Base-by-base conservation (phyloP, 2,113 vertebrate genomes). In the Calidris pygmaea region DNA sequence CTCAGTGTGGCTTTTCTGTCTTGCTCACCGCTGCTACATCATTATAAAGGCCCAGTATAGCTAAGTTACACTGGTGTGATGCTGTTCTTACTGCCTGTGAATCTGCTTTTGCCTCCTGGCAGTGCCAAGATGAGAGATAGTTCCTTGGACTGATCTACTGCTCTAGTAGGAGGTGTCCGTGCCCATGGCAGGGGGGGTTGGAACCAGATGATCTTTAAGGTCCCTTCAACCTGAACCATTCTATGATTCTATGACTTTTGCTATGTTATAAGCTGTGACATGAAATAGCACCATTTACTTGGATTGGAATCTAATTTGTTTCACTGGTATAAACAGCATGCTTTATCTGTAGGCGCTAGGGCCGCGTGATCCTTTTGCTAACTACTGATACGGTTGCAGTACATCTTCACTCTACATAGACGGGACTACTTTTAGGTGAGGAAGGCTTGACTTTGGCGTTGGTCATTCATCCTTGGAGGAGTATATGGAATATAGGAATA, bases 41-140 rank as follows among this genome's bases (percentile, higher is more conserved):
- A 1, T 14, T 52, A 1, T 35, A 30, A 66, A 24, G 16, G 39
- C 9, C 55, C 24, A 3, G 0, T 27, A 37, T 8, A 12, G 39
- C 5, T 59, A 1, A 27, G 11, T 4, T 22, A 20, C 30, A 0
- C 29, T 16, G 66, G 1, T 11, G 34, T 22, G 59, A 7, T 0
- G 2, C 55, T 78, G 39, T 2, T 37, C 22, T 27, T 21, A 0
- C 39, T 35, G 1, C 3, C 15, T 20, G 37, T 32, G 34, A 29
- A 2, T 62, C 55, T 87, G 62, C 24, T 50, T 66, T 81, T 84
- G 59, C 76, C 48, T 13, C 0, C 72, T 80, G 20, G 30, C 27
- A 3, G 47, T 41, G 45, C 24, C 56, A 18, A 11, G 45, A 7
- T 45, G 43, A 18, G 30, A 10, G 23, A 2, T 22, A 35, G 48